Conservation (phyloP, 2,797 vertebrate species). For the Sphaeramia orbicularis region DNA sequence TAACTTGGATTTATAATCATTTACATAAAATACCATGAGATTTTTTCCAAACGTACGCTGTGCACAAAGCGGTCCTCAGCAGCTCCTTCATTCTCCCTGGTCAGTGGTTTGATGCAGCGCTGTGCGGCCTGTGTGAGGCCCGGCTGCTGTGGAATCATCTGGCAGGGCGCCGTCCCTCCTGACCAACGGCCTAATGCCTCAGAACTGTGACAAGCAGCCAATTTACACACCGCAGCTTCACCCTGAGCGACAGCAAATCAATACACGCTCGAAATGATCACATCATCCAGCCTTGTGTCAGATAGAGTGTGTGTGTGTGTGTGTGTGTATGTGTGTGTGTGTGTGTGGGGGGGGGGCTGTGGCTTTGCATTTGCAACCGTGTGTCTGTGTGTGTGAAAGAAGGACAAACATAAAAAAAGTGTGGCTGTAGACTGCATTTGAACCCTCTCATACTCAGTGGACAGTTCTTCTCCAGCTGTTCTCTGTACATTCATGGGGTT, state of each 20-base stretch:
- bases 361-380: constrained; percentile 4
- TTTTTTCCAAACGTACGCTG: background rate
- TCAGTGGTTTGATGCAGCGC: background rate
- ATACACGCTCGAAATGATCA: constrained; percentile 47
- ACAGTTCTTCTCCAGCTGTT: too few species aligned
- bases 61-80: background rate
- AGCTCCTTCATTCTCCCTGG: constrained; percentile 2
- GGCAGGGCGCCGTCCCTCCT: constrained; percentile 31
- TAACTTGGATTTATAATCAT: background rate
- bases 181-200: constrained; percentile 62
- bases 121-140: constrained; percentile 14
- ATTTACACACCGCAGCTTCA: constrained; percentile 56
- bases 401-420: background rate
- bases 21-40: background rate
- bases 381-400: background rate
- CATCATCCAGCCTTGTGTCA: constrained; percentile 33
- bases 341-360: constrained; percentile 11
- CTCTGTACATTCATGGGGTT: too few species aligned
- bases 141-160: constrained; percentile 39
- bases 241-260: constrained; percentile 71
- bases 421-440: background rate
- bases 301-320: constrained; percentile 5
- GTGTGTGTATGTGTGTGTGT: constrained; percentile 12
- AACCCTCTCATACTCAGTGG: too few species aligned
- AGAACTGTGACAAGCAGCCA: constrained; percentile 66